These are phyloP conservation scores for Labrus mixtus DNA, from an alignment of 2,113 vertebrate species.

Conservation along the genomic window DNA sequence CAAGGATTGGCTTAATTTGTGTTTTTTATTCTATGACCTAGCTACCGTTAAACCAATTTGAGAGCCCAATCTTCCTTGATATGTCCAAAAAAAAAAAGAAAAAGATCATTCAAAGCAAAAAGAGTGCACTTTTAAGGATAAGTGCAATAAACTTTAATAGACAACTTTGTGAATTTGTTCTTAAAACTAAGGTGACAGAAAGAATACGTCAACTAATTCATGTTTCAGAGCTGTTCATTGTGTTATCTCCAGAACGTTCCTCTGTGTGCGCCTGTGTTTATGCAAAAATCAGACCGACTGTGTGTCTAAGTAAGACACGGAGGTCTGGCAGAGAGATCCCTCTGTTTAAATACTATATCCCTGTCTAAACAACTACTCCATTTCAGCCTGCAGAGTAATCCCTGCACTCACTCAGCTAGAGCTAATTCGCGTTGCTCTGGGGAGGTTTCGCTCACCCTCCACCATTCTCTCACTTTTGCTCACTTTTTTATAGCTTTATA, in stretches of 20 bases:
- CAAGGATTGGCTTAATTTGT: too few species aligned
- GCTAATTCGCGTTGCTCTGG: constrained; percentile 66
- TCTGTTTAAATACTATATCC: constrained; percentile 79
- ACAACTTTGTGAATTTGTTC: not conserved
- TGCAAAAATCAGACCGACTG: constrained; percentile 34
- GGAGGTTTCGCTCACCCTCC: constrained; percentile 34
- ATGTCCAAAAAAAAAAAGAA: not conserved
- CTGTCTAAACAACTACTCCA: constrained; percentile 78
- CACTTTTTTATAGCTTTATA: constrained; percentile 9
- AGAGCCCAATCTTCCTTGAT: not conserved
- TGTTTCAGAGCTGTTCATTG: not conserved
- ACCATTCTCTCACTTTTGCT: not conserved
- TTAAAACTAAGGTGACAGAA: not conserved
- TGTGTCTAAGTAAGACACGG: constrained; percentile 45
- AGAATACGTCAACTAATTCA: not conserved
- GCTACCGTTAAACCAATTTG: not conserved
- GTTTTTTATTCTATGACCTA: not conserved
- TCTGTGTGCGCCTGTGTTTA: constrained; percentile 33
- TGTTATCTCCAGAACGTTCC: constrained; percentile 27
- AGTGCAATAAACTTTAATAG: not conserved
- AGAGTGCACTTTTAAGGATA: not conserved
- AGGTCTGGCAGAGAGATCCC: constrained; percentile 62
- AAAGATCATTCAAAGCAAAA: not conserved
- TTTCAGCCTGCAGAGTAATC: constrained; percentile 74
- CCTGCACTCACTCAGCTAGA: constrained; percentile 74